These are phyloP conservation scores for Oplegnathus fasciatus DNA, from an alignment of 2,113 vertebrate genomes.

Conservation along the genomic window DNA sequence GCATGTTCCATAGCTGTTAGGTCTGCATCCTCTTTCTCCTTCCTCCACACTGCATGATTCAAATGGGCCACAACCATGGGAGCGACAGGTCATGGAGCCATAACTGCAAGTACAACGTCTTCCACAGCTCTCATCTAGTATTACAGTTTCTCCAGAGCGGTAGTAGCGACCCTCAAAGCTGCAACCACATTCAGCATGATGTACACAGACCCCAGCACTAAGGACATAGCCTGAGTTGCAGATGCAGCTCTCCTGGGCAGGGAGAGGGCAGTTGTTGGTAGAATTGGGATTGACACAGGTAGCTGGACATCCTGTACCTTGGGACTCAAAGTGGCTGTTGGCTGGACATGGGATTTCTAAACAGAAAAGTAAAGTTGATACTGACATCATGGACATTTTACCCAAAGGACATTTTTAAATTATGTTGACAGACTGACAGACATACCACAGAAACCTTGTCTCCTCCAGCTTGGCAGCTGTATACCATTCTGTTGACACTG, in stretches of 20 bases:
- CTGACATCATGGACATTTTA: neutral
- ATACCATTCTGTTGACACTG: constrained; percentile 73
- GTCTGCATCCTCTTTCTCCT: constrained; percentile 68
- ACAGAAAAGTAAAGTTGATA: fast-evolving
- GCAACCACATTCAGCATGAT: constrained; percentile 76
- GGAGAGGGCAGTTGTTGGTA: constrained; percentile 65
- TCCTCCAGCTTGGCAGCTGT: constrained; percentile 69
- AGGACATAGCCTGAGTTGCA: constrained; percentile 77
- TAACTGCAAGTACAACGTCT: constrained; percentile 68
- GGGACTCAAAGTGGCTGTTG: constrained; percentile 81
- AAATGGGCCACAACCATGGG: constrained; percentile 51
- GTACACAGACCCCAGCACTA: constrained; percentile 69
- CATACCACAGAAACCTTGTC: constrained; percentile 74
- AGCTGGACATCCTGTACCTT: constrained; percentile 72
- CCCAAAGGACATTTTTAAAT: fast-evolving
- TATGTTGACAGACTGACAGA: neutral
- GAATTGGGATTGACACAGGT: constrained; percentile 73
- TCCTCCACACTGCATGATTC: constrained; percentile 53
- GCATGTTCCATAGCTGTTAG: constrained; percentile 61
- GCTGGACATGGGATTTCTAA: constrained; percentile 74
- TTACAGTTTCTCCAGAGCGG: constrained; percentile 61
- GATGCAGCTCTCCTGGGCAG: constrained; percentile 72
- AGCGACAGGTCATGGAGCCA: constrained; percentile 64
- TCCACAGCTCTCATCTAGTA: constrained; percentile 67
- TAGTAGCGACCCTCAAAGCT: constrained; percentile 74